Percentiles rank a stretch among this genome's conserved stretches.
Conservation (phyloP, 2,797 vertebrate species). For the Sparidentex hasta region DNA sequence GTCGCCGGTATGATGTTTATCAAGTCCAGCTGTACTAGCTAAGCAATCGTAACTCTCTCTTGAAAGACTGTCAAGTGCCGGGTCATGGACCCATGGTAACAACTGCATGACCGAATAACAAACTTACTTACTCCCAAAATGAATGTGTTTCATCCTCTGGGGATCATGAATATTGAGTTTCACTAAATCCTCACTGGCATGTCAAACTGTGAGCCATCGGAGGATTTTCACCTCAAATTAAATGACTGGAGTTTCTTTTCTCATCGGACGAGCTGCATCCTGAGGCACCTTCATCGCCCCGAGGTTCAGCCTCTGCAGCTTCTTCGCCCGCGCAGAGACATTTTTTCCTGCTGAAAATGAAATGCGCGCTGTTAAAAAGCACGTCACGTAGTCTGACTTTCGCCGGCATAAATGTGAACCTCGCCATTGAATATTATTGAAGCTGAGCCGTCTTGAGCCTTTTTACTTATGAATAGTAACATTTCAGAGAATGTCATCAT, state of each 20-base stretch:
- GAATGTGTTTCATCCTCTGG: too few relatives aligned
- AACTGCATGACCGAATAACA: too few relatives aligned
- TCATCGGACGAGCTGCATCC: constrained; percentile 1
- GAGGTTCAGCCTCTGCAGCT: constrained; percentile 2
- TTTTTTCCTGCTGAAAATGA: constrained; percentile 39
- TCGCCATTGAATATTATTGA: constrained; percentile 54
- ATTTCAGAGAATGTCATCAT: constrained; percentile 78
- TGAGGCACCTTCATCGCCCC: constrained; percentile 9
- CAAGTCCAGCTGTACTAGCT: too few relatives aligned
- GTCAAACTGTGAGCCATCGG: background rate
- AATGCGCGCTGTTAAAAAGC: constrained; percentile 39
- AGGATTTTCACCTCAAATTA: constrained; percentile 1
- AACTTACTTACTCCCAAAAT: too few relatives aligned
- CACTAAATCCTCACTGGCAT: background rate
- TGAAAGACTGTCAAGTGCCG: too few relatives aligned
- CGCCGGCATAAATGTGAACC: constrained; percentile 44
- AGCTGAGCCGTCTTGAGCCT: constrained; percentile 51
- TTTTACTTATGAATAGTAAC: constrained; percentile 62
- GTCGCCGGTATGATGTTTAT: too few relatives aligned
- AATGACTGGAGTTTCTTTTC: background rate
- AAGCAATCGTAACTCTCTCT: too few relatives aligned
- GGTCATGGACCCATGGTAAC: too few relatives aligned
- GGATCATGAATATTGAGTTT: too few relatives aligned
- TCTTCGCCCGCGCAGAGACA: constrained; percentile 19
- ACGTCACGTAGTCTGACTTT: constrained; percentile 47